Evolutionary conservation across 1,140 invertebrate species (phyloP).

Genomic region (Lepidurus arcticus): DNA sequence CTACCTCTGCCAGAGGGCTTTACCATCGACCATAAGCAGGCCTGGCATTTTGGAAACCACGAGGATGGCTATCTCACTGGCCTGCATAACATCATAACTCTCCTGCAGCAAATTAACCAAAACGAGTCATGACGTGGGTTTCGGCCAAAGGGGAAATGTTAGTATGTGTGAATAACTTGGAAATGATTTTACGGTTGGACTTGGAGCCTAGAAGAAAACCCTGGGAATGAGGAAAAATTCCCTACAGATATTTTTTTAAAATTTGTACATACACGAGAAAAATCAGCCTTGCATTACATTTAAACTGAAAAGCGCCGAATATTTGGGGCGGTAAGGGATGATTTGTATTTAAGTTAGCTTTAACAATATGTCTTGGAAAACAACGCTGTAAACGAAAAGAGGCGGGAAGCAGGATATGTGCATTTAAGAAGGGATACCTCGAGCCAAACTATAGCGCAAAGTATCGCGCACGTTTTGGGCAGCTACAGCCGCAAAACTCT

Average conservation of each 20-base stretch:
- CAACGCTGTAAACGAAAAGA: neutral
- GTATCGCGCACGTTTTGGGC: conserved; percentile 6
- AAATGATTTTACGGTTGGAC: too few relatives aligned
- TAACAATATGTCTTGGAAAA: neutral
- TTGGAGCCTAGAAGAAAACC: too few relatives aligned
- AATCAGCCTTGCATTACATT: too few relatives aligned
- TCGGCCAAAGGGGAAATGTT: neutral
- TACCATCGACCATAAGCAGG: conserved; percentile 67
- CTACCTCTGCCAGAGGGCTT: conserved; percentile 68
- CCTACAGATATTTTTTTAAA: too few relatives aligned
- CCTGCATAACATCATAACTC: conserved; percentile 86
- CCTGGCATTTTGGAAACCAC: conserved; percentile 94
- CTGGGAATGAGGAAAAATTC: too few relatives aligned
- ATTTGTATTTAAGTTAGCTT: neutral
- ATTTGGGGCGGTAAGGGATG: neutral
- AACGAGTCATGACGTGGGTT: conserved; percentile 16
- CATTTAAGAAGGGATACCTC: neutral
- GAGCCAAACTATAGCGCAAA: neutral
- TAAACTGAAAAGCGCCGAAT: neutral
- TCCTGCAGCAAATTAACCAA: conserved; percentile 53
- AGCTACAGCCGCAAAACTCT: neutral
- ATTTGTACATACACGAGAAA: too few relatives aligned
- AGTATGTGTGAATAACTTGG: too few relatives aligned
- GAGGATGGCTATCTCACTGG: conserved; percentile 96
- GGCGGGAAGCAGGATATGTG: neutral